Conservation (phyloP, 1,140 invertebrate genomes). For the Goniozus legneri region DNA sequence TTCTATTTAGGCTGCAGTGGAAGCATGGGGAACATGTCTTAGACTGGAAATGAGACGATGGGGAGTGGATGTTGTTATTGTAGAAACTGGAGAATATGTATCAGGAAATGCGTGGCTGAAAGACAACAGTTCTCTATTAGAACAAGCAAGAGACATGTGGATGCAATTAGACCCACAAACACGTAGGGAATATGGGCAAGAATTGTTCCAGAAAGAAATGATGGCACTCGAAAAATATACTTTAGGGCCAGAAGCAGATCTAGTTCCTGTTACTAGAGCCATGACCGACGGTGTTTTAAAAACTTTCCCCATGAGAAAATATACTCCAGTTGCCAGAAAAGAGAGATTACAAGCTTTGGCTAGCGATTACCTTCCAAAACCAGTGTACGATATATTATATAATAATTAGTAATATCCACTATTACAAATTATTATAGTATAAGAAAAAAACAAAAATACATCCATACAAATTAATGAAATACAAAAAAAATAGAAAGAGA, state of each 20-base stretch:
- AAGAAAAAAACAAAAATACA: too few species aligned
- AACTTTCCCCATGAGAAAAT: conserved; percentile 75
- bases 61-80: conserved; percentile 71
- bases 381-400: conserved; percentile 71
- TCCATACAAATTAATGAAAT: too few species aligned
- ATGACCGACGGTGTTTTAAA: conserved; percentile 71
- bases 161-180: conserved; percentile 69
- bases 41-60: conserved; percentile 76
- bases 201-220: conserved; percentile 76
- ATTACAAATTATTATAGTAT: too few species aligned
- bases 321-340: conserved; percentile 71
- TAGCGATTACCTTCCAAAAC: conserved; percentile 72
- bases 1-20: conserved; percentile 65
- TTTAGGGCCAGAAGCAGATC: conserved; percentile 65
- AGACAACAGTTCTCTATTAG: conserved; percentile 64
- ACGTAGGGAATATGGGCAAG: conserved; percentile 72
- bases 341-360: conserved; percentile 75
- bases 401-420: conserved; percentile 47
- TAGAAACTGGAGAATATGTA: conserved; percentile 79
- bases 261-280: conserved; percentile 67
- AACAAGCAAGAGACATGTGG: conserved; percentile 80
- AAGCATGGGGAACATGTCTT: conserved; percentile 77
- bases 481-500: too few species aligned
- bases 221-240: conserved; percentile 73
- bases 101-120: conserved; percentile 74